Evolutionary conservation across 2,888 invertebrate species (phyloP), one percentile per base, ranked within the genome.

Genomic region (Enchytraeus crypticus): DNA sequence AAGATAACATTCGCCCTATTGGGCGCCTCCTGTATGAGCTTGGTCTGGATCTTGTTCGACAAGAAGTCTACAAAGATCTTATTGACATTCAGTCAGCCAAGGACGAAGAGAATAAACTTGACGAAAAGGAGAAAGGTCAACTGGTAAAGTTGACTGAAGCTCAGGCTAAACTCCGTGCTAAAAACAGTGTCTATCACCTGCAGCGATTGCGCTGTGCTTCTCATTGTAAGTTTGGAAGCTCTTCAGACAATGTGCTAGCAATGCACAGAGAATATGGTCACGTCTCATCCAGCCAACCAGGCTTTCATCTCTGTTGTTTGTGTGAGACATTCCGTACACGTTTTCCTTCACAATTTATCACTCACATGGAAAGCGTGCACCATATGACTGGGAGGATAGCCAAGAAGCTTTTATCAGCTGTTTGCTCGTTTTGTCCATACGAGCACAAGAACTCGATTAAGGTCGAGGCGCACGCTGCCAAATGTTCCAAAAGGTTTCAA

Each of bases 31-130:
- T 93, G 73, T 88, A 89, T 80, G 89, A 90, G 74, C 89, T 95
- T 70, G 95, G 95, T 33, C 84, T 89, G 61, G 90, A 89, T 76
- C 83, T 92, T 66, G 92, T 92, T 2, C 90, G 92, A 78, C 92
- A 95, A 77, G 88, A 86, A 77, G 93, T 95, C 26, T 93, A 95
- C 81, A 85, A 86, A n/a, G 95, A 95, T 81, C 81, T 93, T 61
- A 82, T 93, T 59, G 84, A 89, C 53, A 91, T 91, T 77, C 85
- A 92, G 88, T 88, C 88, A 26, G 86, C 87, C 69, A 85, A 86
- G 68, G 87, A 86, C 62, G 73, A 71, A 53, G 69, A 66, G 59
- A 73, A 73, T 38, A 79, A 83, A 84, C 56, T 76, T 45, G 73
- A 72, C 81, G 84, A 66, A 84, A 84, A 74, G 84, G 87, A 74